A percentile compares a stretch with the other conserved stretches of the same genome.
Conservation (phyloP, 1,140 invertebrate genomes). For the Musca vetustissima region DNA sequence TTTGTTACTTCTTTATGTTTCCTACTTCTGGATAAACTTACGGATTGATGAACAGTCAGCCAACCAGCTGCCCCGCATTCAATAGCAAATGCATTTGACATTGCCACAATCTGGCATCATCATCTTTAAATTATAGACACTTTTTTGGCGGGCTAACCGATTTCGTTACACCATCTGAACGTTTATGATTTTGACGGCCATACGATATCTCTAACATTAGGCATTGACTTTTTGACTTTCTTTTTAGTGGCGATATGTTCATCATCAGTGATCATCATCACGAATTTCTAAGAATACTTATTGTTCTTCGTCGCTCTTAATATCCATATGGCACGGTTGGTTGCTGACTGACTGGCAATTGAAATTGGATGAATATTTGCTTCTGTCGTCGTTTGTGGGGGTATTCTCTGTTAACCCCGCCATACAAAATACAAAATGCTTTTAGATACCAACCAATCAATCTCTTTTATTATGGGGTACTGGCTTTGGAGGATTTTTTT, state of each 20-base stretch:
- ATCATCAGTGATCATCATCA: neutral
- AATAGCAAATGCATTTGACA: neutral
- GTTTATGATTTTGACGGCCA: neutral
- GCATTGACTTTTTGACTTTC: conserved; percentile 10
- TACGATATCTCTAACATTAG: neutral
- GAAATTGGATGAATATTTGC: neutral
- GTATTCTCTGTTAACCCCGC: too few species aligned
- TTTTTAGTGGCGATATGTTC: neutral
- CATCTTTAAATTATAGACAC: conserved; percentile 6
- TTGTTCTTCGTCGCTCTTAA: neutral
- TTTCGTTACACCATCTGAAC: conserved; percentile 7
- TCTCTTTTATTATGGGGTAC: conserved; percentile 13
- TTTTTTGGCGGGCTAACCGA: neutral
- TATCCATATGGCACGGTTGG: neutral
- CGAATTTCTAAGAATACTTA: conserved; percentile 12
- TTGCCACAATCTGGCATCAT: neutral
- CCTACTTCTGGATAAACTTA: neutral
- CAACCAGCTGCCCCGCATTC: neutral
- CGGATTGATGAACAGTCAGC: neutral
- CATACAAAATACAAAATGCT: neutral
- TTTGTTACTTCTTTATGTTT: neutral
- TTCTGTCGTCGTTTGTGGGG: neutral
- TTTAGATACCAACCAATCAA: conserved; percentile 10
- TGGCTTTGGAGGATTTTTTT: neutral
- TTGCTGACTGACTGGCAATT: neutral